Evolutionary conservation across 2,113 vertebrate genomes (phyloP).

Genomic region (Carollia perspicillata): DNA sequence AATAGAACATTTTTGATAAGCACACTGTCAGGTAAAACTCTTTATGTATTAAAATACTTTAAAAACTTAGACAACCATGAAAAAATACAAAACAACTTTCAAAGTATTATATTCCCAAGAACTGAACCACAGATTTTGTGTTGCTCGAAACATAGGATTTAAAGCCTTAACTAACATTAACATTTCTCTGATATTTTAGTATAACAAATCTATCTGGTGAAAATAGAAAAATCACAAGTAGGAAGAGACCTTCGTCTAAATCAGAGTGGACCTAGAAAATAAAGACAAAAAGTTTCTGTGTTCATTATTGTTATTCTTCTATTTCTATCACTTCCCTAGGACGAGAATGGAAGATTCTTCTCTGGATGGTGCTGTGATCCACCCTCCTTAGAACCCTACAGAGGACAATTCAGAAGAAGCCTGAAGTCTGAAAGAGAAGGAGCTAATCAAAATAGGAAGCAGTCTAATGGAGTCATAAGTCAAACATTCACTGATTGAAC

Average conservation of each 20-base stretch:
- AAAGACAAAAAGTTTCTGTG: background rate
- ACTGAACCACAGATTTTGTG: background rate
- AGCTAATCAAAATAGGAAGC: background rate
- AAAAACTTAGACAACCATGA: background rate
- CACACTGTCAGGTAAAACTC: constrained; percentile 24
- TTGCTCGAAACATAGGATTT: background rate
- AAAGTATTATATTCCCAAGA: background rate
- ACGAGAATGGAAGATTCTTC: background rate
- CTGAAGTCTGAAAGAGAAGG: background rate
- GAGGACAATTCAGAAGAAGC: background rate
- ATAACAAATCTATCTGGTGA: background rate
- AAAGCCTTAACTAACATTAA: constrained; percentile 41
- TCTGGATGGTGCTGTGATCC: background rate
- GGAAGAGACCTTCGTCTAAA: background rate
- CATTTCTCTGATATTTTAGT: background rate
- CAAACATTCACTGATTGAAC: background rate
- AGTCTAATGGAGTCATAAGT: background rate
- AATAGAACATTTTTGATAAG: constrained; percentile 70
- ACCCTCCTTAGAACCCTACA: background rate
- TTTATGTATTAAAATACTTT: background rate
- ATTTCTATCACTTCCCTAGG: constrained; percentile 1
- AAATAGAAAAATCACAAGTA: constrained; percentile 16
- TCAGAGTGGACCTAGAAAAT: background rate
- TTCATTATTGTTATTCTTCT: background rate
- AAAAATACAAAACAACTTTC: constrained; percentile 45